Percentiles rank a stretch among this genome's conserved stretches.
phyloP scores from a whole-genome alignment of 2,113 vertebrate species.

The Urocitellus parryii region DNA sequence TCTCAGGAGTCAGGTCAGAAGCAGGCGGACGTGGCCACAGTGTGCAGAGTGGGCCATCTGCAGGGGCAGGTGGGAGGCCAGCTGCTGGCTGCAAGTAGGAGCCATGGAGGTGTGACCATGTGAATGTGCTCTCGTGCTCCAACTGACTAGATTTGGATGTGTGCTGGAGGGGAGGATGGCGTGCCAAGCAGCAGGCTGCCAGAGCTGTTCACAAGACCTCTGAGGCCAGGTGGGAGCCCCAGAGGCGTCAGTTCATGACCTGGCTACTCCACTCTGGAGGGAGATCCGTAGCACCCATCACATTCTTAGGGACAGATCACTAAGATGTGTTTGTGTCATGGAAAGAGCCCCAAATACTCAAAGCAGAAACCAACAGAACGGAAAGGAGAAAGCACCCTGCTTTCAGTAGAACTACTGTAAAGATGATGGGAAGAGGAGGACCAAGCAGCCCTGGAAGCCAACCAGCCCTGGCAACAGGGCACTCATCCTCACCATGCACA shows the following conservation, averaged over 20 bases:
- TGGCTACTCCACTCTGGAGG: neutral
- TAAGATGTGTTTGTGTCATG: neutral
- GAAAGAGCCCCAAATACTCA: neutral
- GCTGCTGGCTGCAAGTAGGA: neutral
- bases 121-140: neutral
- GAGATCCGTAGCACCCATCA: neutral
- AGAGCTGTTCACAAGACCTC: fast-evolving
- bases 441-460: fast-evolving
- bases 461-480: too few species aligned
- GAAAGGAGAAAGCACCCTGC: neutral
- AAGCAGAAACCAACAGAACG: neutral
- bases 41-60: neutral
- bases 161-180: neutral
- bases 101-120: neutral
- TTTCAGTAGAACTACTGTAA: too few species aligned
- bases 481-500: fast-evolving
- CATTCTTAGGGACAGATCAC: neutral
- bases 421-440: neutral
- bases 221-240: neutral
- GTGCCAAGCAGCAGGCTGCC: neutral
- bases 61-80: neutral
- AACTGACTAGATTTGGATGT: neutral
- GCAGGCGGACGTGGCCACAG: too few species aligned
- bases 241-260: neutral
- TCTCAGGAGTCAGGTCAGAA: too few species aligned